phyloP scores from a whole-genome alignment of 2,888 invertebrate genomes.

The Cryptus armator region DNA sequence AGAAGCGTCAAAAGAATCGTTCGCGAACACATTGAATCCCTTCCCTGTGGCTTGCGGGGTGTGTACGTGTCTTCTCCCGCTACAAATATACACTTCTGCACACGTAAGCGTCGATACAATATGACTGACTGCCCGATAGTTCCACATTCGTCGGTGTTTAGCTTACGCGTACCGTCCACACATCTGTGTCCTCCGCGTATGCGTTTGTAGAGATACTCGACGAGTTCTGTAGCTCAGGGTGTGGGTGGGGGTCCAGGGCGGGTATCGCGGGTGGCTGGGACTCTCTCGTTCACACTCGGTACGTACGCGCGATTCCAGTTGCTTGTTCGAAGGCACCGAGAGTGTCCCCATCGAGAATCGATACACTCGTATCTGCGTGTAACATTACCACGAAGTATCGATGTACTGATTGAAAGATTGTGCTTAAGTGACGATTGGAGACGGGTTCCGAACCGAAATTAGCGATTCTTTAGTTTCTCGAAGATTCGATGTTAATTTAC shows the following conservation, averaged over 20 bases:
- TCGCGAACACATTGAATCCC: constrained; percentile 33
- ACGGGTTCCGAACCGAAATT: neutral
- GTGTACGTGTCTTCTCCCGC: constrained; percentile 51
- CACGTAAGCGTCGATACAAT: constrained; percentile 28
- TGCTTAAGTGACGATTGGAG: constrained; percentile 10
- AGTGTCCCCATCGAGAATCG: constrained; percentile 47
- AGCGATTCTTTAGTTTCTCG: neutral
- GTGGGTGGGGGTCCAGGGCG: constrained; percentile 59
- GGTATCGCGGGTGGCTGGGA: constrained; percentile 67
- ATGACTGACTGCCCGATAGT: constrained; percentile 39
- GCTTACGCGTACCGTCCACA: neutral
- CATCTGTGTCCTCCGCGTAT: neutral
- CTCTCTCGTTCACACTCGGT: constrained; percentile 74
- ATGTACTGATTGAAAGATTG: constrained; percentile 16
- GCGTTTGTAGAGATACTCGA: constrained; percentile 24
- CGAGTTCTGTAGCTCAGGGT: constrained; percentile 10
- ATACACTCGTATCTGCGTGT: constrained; percentile 9
- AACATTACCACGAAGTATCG: neutral
- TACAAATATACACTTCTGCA: constrained; percentile 13
- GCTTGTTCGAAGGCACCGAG: constrained; percentile 46
- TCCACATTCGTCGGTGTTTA: constrained; percentile 27
- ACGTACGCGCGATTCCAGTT: constrained; percentile 75
- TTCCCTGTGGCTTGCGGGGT: constrained; percentile 47
- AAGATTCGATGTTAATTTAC: neutral
- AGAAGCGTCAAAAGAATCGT: constrained; percentile 54